phyloP scores from a whole-genome alignment of 2,113 vertebrate genomes.

The Microtus oregoni region DNA sequence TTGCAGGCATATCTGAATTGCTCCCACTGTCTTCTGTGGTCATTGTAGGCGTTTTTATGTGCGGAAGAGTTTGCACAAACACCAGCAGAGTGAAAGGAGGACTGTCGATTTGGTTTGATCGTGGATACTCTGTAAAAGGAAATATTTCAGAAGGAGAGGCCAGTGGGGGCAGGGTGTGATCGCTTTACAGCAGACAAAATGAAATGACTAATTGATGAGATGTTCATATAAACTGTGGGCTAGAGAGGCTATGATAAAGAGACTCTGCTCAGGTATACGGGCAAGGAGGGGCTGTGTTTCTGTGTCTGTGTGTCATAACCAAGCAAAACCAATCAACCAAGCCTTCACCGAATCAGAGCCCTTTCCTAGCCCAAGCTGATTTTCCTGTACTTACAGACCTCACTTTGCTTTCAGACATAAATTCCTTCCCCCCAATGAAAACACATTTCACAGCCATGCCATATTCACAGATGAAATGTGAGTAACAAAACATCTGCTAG shows the following conservation, averaged over 20 bases:
- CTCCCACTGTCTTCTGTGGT: too few species aligned
- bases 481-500: constrained; percentile 43
- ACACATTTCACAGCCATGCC: constrained; percentile 41
- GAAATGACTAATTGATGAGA: background rate
- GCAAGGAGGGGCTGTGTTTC: background rate
- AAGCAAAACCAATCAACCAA: background rate
- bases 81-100: background rate
- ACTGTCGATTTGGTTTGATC: background rate
- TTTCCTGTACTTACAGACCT: background rate
- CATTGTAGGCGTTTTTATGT: background rate
- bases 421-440: background rate
- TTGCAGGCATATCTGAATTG: background rate
- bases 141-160: background rate
- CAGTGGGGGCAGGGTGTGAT: background rate
- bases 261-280: too few species aligned
- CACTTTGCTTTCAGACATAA: background rate
- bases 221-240: background rate
- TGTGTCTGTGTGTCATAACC: background rate
- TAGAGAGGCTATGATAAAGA: background rate
- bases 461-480: constrained; percentile 59
- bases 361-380: background rate
- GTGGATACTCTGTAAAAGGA: background rate
- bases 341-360: background rate
- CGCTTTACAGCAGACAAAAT: background rate
- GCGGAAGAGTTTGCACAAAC: background rate